Base-by-base conservation (phyloP, 2,888 invertebrate genomes). In the Bursaphelenchus okinawaensis region DNA sequence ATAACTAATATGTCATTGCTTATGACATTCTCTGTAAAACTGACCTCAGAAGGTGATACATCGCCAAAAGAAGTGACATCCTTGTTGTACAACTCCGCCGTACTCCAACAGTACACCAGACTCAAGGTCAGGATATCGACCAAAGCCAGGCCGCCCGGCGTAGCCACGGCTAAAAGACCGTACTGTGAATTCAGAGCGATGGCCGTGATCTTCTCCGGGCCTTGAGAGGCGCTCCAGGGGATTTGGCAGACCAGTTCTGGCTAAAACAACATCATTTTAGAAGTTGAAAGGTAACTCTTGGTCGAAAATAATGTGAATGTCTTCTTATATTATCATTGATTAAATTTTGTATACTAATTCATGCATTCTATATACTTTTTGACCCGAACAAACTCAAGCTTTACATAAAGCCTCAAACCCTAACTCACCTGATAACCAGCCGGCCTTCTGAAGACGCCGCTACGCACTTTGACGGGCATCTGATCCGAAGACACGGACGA, bases 151-250 rank as follows among this genome's bases (percentile, higher is more conserved):
- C 77, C 23, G 73, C 60, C 7, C 7, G 52, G 54, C 31, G 68
- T 67, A 64, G 74, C 80, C 24, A 80, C 68, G 0, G 79, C 81
- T 27, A 80, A 61, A 8, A 98, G 88, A 85, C 94, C 94, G 86
- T 93, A 95, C 66, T 91, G 91, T 79, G 95, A 93, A 87, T 94
- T 95, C 84, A 98, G 88, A 80, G 91, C 89, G 83, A 96, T 88
- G 74, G 93, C 89, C 76, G 92, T 89, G 83, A 96, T 89, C 84
- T 89, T 89, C 84, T 90, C 89, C 77, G 93, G 89, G 80, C 90
- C 88, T 85, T 89, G 88, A 16, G 70, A 66, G 4, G 72, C 69
- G 9, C 68, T 68, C 82, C 90, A 90, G 60, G 89, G 90, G 80
- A 95, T 91, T 82, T 95, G 87, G 85, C 94, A 94, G 75, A 94